Percentiles rank a stretch among this genome's conserved stretches.
phyloP scores from a whole-genome alignment of 2,888 invertebrate species.

The Ormyrus nitidulus region DNA sequence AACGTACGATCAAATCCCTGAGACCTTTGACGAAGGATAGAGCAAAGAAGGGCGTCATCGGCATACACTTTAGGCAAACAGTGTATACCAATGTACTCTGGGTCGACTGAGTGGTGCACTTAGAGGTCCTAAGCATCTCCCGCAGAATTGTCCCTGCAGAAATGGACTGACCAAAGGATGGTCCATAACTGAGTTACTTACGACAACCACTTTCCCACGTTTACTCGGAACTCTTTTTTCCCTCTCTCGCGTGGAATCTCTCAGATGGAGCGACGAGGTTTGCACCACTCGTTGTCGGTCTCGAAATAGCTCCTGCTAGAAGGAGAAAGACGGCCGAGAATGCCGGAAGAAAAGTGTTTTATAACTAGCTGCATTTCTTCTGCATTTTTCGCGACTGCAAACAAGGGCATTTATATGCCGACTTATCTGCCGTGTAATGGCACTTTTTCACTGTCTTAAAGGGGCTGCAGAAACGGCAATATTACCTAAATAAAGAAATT shows the following conservation, averaged over 20 bases:
- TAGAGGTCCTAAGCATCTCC: neutral
- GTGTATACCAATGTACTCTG: constrained; percentile 19
- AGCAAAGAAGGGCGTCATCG: neutral
- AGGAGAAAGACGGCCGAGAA: too few species aligned
- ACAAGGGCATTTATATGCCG: neutral
- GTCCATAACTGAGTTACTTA: constrained; percentile 68
- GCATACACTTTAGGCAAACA: constrained; percentile 16
- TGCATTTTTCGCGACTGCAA: too few species aligned
- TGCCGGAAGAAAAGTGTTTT: too few species aligned
- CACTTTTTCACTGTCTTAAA: too few species aligned
- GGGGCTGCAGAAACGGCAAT: too few species aligned
- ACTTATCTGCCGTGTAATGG: too few species aligned
- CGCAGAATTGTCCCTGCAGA: neutral
- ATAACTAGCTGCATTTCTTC: too few species aligned
- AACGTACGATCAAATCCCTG: neutral
- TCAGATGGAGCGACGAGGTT: too few species aligned
- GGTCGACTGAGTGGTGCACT: constrained; percentile 4
- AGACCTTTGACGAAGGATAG: neutral
- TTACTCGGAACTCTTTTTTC: constrained; percentile 20
- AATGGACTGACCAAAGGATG: constrained; percentile 62
- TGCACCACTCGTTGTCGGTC: too few species aligned
- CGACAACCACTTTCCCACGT: constrained; percentile 47
- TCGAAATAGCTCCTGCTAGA: too few species aligned
- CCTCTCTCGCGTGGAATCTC: neutral
- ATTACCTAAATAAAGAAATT: too few species aligned